Percentiles rank a stretch among this genome's conserved stretches.
These are phyloP conservation scores for Dreissena rostriformis DNA, from an alignment of 1,140 invertebrate species.

Conservation along the genomic window DNA sequence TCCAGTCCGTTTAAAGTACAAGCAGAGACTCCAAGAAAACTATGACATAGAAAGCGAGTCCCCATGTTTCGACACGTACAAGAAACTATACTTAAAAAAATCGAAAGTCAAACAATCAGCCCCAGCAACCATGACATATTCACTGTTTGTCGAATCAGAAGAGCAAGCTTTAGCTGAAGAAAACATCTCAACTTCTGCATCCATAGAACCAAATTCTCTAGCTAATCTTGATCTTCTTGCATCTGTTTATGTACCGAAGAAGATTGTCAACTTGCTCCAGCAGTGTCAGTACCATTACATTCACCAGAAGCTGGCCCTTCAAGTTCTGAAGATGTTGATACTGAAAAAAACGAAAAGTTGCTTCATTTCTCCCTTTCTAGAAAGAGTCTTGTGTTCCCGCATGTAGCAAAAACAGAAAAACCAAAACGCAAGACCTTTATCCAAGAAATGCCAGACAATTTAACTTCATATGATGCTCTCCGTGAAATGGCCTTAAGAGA, in stretches of 20 bases:
- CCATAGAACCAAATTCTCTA: neutral
- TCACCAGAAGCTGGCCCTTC: neutral
- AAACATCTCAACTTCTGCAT: neutral
- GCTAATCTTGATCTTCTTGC: neutral
- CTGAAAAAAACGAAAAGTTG: neutral
- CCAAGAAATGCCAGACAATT: conserved; percentile 3
- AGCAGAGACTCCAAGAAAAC: neutral
- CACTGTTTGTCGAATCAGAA: neutral
- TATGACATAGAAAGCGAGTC: conserved; percentile 6
- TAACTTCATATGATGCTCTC: neutral
- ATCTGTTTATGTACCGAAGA: neutral
- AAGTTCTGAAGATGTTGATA: too few relatives aligned
- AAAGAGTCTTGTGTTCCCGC: neutral
- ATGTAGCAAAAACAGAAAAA: neutral
- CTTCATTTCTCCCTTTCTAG: neutral
- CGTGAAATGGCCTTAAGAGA: conserved; percentile 1
- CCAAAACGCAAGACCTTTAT: conserved; percentile 13
- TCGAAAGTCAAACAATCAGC: neutral
- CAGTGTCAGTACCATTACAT: neutral
- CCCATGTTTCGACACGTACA: conserved; percentile 9
- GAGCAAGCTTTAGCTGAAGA: neutral
- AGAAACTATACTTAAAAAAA: neutral
- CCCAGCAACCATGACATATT: neutral
- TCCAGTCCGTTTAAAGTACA: neutral
- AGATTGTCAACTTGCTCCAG: neutral